phyloP scores from a whole-genome alignment of 2,113 vertebrate genomes.

The Leptobrachium ailaonicum region DNA sequence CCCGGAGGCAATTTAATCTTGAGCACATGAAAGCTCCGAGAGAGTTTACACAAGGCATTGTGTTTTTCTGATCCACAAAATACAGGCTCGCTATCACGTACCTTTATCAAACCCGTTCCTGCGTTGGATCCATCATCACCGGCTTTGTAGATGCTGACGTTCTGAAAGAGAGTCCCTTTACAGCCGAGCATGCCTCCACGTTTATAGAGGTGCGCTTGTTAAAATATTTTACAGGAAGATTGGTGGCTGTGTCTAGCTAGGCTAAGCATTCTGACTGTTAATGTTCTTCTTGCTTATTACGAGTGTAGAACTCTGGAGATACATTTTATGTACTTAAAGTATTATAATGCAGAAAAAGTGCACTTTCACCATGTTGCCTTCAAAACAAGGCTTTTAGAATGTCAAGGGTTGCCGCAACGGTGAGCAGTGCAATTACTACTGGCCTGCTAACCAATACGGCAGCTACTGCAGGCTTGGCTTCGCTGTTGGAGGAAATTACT shows the following conservation, averaged over 20 bases:
- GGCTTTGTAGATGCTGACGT: constrained; percentile 53
- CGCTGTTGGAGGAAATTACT: too few relatives aligned
- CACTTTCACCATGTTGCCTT: too few relatives aligned
- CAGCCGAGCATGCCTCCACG: constrained; percentile 16
- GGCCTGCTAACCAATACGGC: too few relatives aligned
- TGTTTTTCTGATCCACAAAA: constrained; percentile 53
- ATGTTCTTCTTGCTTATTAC: neutral
- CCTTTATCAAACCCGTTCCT: constrained; percentile 54
- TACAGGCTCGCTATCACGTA: constrained; percentile 54
- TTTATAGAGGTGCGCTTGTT: constrained; percentile 8
- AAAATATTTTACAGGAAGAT: neutral
- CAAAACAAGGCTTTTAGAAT: too few relatives aligned
- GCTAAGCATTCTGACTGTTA: neutral
- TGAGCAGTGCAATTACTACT: too few relatives aligned
- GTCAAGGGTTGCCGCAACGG: too few relatives aligned
- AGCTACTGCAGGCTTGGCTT: too few relatives aligned
- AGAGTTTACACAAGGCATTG: constrained; percentile 58
- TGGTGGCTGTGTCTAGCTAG: too few relatives aligned
- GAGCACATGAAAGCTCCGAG: constrained; percentile 51
- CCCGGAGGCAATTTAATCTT: constrained; percentile 59
- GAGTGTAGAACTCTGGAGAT: neutral
- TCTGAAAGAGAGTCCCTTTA: constrained; percentile 24
- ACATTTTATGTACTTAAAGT: neutral
- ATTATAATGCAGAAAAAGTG: too few relatives aligned
- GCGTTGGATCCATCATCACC: constrained; percentile 52